Evolutionary conservation across 2,797 vertebrate genomes (phyloP).

Genomic region (Amphiprion clarkii): DNA sequence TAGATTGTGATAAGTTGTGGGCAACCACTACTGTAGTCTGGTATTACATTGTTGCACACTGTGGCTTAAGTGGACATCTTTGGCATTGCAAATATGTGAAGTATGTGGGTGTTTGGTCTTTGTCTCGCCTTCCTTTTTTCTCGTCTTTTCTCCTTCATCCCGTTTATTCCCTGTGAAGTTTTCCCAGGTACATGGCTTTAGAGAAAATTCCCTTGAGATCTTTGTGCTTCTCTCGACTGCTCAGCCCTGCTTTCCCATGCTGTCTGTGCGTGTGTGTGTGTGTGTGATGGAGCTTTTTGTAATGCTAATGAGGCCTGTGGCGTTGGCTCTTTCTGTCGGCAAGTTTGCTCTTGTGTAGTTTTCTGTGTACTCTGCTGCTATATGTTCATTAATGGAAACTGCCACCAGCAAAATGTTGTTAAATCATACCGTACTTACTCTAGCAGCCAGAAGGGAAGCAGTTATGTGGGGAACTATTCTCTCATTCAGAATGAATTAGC

Average conservation of each 20-base stretch:
- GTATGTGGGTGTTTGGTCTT: slow-evolving; percentile 74
- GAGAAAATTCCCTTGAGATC: slow-evolving; percentile 44
- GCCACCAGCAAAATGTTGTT: slow-evolving; percentile 29
- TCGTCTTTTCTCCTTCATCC: slow-evolving; percentile 34
- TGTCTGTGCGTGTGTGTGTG: slow-evolving; percentile 10
- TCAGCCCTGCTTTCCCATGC: slow-evolving; percentile 27
- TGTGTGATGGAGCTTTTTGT: neutral
- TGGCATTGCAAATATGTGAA: slow-evolving; percentile 78
- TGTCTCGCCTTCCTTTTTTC: slow-evolving; percentile 12
- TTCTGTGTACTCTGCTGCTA: slow-evolving; percentile 9
- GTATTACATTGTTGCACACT: slow-evolving; percentile 60
- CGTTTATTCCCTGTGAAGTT: slow-evolving; percentile 58
- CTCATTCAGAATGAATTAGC: slow-evolving; percentile 6
- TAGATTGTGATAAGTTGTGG: slow-evolving; percentile 69
- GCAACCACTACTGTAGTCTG: slow-evolving; percentile 59
- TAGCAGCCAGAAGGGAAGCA: slow-evolving; percentile 12
- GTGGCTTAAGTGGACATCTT: slow-evolving; percentile 66
- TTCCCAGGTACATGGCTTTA: slow-evolving; percentile 51
- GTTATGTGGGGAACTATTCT: neutral
- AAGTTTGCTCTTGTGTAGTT: slow-evolving; percentile 53
- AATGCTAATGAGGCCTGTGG: slow-evolving; percentile 18
- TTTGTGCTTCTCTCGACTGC: slow-evolving; percentile 21
- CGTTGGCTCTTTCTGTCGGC: slow-evolving; percentile 29
- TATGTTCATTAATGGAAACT: slow-evolving; percentile 34
- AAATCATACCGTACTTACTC: slow-evolving; percentile 3